Evolutionary conservation across 2,888 invertebrate genomes (phyloP), one percentile per base, ranked within the genome.

Genomic region (Andrena praecox): DNA sequence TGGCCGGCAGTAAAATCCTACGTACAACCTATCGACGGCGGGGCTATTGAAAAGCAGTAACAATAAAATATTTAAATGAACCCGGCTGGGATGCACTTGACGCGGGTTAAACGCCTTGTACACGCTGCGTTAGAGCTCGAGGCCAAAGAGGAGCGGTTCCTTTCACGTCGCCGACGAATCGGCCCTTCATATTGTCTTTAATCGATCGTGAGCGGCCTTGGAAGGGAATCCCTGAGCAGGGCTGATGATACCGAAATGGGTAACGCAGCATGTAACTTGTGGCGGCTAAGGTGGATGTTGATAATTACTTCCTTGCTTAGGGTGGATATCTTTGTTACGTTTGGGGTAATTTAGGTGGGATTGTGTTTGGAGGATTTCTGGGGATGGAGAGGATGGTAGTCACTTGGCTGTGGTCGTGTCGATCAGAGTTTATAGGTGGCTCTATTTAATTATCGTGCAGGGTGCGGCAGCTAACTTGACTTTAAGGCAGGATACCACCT

Each of bases 121-220:
- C 24, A 42, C 67, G 8, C 52, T 35, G 8, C 10, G 12, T 27
- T 42, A 20, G 48, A 27, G 48, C 63, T 29, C 42, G n/a, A 33
- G 68, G 35, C 64, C 29, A 42, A 20, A 48, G 31, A 27, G 52
- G 33, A 69, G 66, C 77, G 66, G 70, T 56, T 50, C 60, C 79
- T 72, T 82, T 70, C 71, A 71, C 86, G 77, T 82, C 63, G 20
- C 20, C 33, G 54, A 27, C 12, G 54, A 77, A 69, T 77, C 68
- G 52, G 74, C 87, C 88, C 87, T 91, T 91, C 90, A 79, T 48
- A 89, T 87, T 82, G 87, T 85, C 85, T 89, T 90, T 90, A 89
- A 90, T 91, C 91, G 90, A 87, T 91, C 91, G 91, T 91, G 89
- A 91, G 91, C 33, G 56, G 24, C 27, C 62, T 54, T 4, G 52